A percentile compares a stretch with the other conserved stretches of the same genome.
Conservation (phyloP, 1,140 invertebrate genomes). For the Pseudomyrmex pallidus region DNA sequence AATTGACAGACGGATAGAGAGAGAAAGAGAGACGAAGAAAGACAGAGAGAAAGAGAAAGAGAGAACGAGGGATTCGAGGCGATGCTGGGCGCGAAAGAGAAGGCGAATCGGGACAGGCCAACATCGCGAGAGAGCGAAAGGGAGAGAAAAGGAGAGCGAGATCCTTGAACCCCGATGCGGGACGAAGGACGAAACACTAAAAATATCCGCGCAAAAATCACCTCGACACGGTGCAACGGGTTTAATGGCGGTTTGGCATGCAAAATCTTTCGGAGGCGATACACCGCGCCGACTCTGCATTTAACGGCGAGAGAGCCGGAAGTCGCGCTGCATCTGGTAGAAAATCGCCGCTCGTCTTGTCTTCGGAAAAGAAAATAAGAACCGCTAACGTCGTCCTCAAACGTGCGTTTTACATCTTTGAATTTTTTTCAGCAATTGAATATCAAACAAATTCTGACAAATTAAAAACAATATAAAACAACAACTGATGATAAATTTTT, state of each 20-base stretch:
- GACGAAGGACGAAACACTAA: slow-evolving; percentile 82
- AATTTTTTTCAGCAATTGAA: not conserved
- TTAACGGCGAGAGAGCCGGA: slow-evolving; percentile 35
- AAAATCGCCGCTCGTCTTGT: not conserved
- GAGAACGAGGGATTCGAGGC: slow-evolving; percentile 21
- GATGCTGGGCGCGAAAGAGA: slow-evolving; percentile 2
- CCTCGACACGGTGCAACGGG: slow-evolving; percentile 76
- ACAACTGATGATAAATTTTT: not conserved
- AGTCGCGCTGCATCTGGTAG: not conserved
- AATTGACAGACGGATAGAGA: slow-evolving; percentile 36
- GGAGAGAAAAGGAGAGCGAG: slow-evolving; percentile 38
- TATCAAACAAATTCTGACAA: not conserved
- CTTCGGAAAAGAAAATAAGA: slow-evolving; percentile 3
- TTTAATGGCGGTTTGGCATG: slow-evolving; percentile 78
- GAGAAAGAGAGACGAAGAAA: not conserved
- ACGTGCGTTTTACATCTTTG: not conserved
- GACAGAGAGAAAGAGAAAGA: slow-evolving; percentile 5
- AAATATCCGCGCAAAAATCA: slow-evolving; percentile 80
- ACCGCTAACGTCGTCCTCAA: not conserved
- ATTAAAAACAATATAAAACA: not conserved
- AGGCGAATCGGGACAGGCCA: slow-evolving; percentile 1
- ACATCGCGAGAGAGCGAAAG: slow-evolving; percentile 12
- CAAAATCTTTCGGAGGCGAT: slow-evolving; percentile 69
- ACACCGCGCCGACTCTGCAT: slow-evolving; percentile 1
- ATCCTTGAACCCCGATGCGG: slow-evolving; percentile 80